phyloP scores from a whole-genome alignment of 2,113 vertebrate genomes.

The Prunella himalayana region DNA sequence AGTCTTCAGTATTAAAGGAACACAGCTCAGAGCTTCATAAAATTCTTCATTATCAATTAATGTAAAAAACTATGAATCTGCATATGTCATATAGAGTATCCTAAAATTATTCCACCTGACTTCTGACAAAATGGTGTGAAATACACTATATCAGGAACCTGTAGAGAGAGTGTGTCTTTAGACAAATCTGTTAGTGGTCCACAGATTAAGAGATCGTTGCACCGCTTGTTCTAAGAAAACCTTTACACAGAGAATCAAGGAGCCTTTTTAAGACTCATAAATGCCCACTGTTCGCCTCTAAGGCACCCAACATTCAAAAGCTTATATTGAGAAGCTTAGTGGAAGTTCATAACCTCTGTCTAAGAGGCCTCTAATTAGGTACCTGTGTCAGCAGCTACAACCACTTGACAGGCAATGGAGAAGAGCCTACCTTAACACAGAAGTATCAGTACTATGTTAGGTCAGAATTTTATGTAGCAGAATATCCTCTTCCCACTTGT shows the following conservation, averaged over 20 bases:
- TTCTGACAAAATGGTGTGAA: neutral
- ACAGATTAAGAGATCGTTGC: neutral
- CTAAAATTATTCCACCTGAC: neutral
- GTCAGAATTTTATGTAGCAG: neutral
- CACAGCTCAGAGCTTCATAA: neutral
- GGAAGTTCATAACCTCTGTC: neutral
- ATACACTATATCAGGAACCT: neutral
- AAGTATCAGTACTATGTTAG: neutral
- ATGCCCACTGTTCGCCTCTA: fast-evolving
- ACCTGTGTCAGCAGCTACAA: neutral
- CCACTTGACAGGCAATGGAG: neutral
- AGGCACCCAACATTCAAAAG: neutral
- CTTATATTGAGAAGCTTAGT: neutral
- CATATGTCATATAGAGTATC: neutral
- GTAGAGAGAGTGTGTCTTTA: neutral
- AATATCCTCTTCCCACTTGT: neutral
- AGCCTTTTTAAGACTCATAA: neutral
- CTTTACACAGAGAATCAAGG: neutral
- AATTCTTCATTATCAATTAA: neutral
- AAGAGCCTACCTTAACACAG: neutral
- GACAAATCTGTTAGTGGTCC: too few relatives aligned
- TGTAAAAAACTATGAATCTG: neutral
- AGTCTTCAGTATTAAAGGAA: neutral
- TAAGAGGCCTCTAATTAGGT: neutral
- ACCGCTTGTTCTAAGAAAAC: neutral